Evolutionary conservation across 2,113 vertebrate genomes (phyloP), one percentile per base, ranked within the genome.

Genomic region (Osmerus mordax): DNA sequence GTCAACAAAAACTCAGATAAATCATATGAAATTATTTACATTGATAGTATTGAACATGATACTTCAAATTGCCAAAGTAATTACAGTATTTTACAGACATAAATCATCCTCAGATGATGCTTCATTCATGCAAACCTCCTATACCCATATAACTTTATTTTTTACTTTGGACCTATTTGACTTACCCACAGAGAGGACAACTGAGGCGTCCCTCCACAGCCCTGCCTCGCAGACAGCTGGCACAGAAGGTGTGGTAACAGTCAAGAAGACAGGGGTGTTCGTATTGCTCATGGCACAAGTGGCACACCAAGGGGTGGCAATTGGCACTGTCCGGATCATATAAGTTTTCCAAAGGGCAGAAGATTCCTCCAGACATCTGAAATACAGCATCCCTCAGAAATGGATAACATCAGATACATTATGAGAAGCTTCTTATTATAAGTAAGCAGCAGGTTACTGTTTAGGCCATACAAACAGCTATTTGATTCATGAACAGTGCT

Each of bases 191-290:
- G 21, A 94, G 91, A 0, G 93, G 94, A 74, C 94, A 95, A 2
- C 75, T 60, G 62, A 95, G 90, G 68, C 89, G 90, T 54, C 93
- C 86, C 0, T 94, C 93, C 0, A 82, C 36, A 8, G 92, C 86
- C 0, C 92, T 87, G 65, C 94, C 94, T 0, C 94, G 89, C 76
- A 95, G 87, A 81, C 94, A 95, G 88, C 87, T 91, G 71, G 94
- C 90, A 0, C 94, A 95, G 86, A 94, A 92, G 64, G 92, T 88
- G 80, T 96, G 95, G 83, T 94, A 95, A 73, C 94, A 96, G 73
- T 95, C 94, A 28, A 96, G 90, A 72, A 96, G 92, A 77, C 94
- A 95, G 1, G 93, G 94, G 56, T 92, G 89, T 75, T 94, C 91
- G 62, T 93, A 95, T 67, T 92, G 94, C 53, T 90, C 86, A 0